Evolutionary conservation across 2,797 vertebrate genomes (phyloP).

Genomic region (Eulemur rubriventer): DNA sequence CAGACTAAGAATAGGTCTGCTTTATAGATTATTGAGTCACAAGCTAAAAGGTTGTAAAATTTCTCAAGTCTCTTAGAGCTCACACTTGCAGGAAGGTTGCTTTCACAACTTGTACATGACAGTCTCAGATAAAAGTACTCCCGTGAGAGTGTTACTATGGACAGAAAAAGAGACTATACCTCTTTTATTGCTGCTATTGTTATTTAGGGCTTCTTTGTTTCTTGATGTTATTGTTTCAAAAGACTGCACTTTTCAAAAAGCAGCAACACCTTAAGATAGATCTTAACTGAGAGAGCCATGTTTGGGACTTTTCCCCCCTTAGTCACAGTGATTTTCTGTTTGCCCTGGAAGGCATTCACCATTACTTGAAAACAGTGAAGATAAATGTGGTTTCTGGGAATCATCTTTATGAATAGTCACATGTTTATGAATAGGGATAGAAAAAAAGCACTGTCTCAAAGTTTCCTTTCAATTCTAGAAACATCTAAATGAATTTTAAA

Average conservation of each 20-base stretch:
- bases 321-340: conserved; percentile 18
- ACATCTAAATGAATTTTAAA: not conserved
- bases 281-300: not conserved
- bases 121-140: conserved; percentile 38
- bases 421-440: not conserved
- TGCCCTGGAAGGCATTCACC: not conserved
- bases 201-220: not conserved
- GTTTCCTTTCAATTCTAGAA: conserved; percentile 6
- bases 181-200: not conserved
- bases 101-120: conserved; percentile 43
- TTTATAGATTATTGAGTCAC: conserved; percentile 33
- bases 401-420: not conserved
- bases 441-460: not conserved
- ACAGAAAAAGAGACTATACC: conserved; percentile 3
- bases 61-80: conserved; percentile 42
- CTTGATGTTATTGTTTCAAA: conserved; percentile 30
- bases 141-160: conserved; percentile 34
- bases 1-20: conserved; percentile 3
- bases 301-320: not conserved
- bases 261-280: not conserved
- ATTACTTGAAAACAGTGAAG: conserved; percentile 22
- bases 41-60: conserved; percentile 49
- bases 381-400: not conserved
- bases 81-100: conserved; percentile 43
- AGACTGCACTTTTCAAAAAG: conserved; percentile 21